phyloP scores from a whole-genome alignment of 1,140 invertebrate species.

The Acromyrmex charruanus region DNA sequence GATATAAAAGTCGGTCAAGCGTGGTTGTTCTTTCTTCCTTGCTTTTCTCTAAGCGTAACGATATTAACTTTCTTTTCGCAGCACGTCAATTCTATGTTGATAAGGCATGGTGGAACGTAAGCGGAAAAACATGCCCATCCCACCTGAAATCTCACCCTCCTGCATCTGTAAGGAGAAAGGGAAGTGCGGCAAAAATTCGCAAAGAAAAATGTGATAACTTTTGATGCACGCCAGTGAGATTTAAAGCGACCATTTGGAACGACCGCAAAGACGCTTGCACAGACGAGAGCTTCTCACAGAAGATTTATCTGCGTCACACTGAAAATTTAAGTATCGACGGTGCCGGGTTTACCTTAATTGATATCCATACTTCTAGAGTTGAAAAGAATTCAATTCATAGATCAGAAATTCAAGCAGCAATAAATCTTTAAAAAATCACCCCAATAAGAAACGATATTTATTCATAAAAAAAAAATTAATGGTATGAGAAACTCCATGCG shows the following conservation, averaged over 20 bases:
- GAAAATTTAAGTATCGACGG: constrained; percentile 49
- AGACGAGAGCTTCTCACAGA: constrained; percentile 14
- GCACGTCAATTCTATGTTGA: constrained; percentile 58
- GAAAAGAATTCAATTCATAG: constrained; percentile 22
- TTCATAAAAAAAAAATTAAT: not conserved
- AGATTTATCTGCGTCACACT: constrained; percentile 46
- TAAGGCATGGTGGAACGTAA: constrained; percentile 46
- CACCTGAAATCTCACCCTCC: constrained; percentile 16
- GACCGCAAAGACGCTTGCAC: constrained; percentile 40
- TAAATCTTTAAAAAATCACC: not conserved
- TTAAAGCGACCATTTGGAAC: constrained; percentile 56
- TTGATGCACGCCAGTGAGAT: constrained; percentile 45
- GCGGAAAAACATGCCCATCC: constrained; percentile 12
- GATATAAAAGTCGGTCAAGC: constrained; percentile 74
- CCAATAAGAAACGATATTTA: not conserved
- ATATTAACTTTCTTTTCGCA: constrained; percentile 69
- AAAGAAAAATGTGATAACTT: constrained; percentile 64
- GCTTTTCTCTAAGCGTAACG: constrained; percentile 48
- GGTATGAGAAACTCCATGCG: not conserved
- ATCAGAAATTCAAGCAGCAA: not conserved
- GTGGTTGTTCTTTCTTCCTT: constrained; percentile 24
- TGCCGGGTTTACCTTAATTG: constrained; percentile 31
- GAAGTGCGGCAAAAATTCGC: constrained; percentile 49
- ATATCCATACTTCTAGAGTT: constrained; percentile 9
- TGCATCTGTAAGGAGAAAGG: constrained; percentile 22